Percentiles rank a stretch among this genome's conserved stretches.
These are phyloP conservation scores for Andrena dorsata DNA, from an alignment of 2,888 invertebrate species.

Conservation along the genomic window DNA sequence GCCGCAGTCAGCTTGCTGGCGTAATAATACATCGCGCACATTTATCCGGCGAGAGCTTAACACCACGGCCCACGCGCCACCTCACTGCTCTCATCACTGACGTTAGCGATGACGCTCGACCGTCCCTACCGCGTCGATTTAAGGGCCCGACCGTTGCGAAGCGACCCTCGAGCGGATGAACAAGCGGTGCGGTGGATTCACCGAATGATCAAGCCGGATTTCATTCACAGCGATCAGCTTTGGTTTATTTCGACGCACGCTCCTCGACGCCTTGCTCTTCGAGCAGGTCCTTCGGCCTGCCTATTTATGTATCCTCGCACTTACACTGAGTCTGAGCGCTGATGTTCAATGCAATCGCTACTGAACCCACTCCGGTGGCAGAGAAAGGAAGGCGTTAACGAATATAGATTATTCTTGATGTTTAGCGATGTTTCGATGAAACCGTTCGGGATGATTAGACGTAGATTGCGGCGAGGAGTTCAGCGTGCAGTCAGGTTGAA, in stretches of 20 bases:
- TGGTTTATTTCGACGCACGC: neutral
- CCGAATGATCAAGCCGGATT: neutral
- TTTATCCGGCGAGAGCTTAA: conserved; percentile 83
- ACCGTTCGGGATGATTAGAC: neutral
- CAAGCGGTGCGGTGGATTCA: neutral
- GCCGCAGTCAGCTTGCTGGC: conserved; percentile 89
- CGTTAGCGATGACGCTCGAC: conserved; percentile 72
- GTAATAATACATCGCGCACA: conserved; percentile 90
- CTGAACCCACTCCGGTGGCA: too few species aligned
- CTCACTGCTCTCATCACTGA: conserved; percentile 84
- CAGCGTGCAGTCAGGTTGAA: neutral
- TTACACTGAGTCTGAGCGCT: too few species aligned
- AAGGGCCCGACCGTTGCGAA: conserved; percentile 17
- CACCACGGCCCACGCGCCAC: conserved; percentile 83
- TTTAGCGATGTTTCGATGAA: neutral
- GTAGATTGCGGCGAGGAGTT: neutral
- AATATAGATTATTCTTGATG: neutral
- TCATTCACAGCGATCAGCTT: conserved; percentile 15
- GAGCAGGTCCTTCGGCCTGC: neutral
- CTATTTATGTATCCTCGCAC: too few species aligned
- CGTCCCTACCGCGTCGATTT: conserved; percentile 57
- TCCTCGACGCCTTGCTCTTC: neutral
- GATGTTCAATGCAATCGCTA: too few species aligned
- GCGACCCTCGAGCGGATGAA: conserved; percentile 9
- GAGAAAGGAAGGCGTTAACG: neutral